Evolutionary conservation across 2,797 vertebrate species (phyloP).

Genomic region (Octomys mimax): DNA sequence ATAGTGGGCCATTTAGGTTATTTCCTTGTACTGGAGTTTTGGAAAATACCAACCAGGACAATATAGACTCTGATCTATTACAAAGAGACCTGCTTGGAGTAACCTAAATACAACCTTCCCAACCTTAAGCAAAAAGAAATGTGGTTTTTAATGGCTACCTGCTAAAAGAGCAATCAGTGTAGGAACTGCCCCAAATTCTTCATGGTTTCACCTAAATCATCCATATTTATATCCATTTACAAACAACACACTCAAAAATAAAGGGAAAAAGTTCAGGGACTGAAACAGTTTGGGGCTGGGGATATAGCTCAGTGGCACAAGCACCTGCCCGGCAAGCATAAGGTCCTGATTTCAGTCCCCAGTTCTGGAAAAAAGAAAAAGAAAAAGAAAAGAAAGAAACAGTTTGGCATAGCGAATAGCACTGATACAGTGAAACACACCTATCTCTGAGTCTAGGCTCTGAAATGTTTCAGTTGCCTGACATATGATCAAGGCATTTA

Average conservation of each 20-base stretch:
- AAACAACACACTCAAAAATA: not conserved
- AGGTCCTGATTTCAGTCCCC: too few species aligned
- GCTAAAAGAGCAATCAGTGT: not conserved
- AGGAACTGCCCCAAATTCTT: not conserved
- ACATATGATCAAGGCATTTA: not conserved
- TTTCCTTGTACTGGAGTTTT: constrained; percentile 67
- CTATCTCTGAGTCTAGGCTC: not conserved
- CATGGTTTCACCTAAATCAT: not conserved
- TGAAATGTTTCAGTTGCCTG: constrained; percentile 20
- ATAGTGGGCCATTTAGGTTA: constrained; percentile 61
- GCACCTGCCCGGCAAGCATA: too few species aligned
- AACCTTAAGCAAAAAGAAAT: not conserved
- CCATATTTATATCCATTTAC: not conserved
- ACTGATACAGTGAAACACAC: not conserved
- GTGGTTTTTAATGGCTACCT: constrained; percentile 50
- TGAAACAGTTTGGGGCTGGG: not conserved
- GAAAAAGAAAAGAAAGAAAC: not conserved
- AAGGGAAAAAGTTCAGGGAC: not conserved
- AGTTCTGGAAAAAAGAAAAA: too few species aligned
- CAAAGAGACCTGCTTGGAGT: not conserved
- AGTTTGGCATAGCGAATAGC: not conserved
- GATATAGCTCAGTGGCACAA: too few species aligned
- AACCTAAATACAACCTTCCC: constrained; percentile 41
- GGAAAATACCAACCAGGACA: constrained; percentile 60
- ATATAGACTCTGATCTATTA: not conserved